Base-by-base conservation (phyloP, 2,797 vertebrate genomes). In the Sebastes trivittatus region DNA sequence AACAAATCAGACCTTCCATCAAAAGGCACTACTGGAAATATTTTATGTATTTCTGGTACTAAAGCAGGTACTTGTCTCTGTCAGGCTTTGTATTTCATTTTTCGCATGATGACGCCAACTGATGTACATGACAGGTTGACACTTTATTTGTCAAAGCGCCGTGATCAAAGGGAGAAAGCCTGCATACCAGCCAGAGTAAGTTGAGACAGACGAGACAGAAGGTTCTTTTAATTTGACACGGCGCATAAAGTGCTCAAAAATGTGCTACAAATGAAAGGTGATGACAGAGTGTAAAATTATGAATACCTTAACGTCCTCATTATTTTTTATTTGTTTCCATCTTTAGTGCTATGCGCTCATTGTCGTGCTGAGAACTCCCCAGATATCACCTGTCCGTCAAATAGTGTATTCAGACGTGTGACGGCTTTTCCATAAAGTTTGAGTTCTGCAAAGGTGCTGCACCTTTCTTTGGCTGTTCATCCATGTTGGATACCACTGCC, bases 61-160 rank as follows among this genome's bases (percentile, higher is more conserved):
- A 22, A 69, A 71, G 67, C 36, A 13, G 52, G 16, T 29, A 30
- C 58, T 72, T 11, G 32, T 69, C 49, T 88, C 72, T 67, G 78
- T 83, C 82, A 23, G 64, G 20, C 14, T 30, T 25, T 72, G 27
- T 54, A 63, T 89, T 69, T 63, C 59, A 75, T 80, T 75, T 83
- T 62, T 64, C 1, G 8, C 38, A 4, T 13, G 60, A 75, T 69
- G 82, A 77, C 68, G 67, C 23, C 64, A 25, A 62, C 62, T 76
- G 78, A 90, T 55, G 67, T 76, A 88, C 75, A 29, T 4, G 87
- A 84, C 78, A 75, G 80, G 38, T 66, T 71, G 83, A 81, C 59
- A 78, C 56, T 76, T 71, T 78, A 52, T 85, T 83, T 77, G 77
- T 88, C 61, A 79, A 76, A 77, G 13, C 23, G n/a, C 23, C 4